Base-by-base conservation (phyloP, 2,888 invertebrate genomes). In the Dryocosmus kuriphilus region DNA sequence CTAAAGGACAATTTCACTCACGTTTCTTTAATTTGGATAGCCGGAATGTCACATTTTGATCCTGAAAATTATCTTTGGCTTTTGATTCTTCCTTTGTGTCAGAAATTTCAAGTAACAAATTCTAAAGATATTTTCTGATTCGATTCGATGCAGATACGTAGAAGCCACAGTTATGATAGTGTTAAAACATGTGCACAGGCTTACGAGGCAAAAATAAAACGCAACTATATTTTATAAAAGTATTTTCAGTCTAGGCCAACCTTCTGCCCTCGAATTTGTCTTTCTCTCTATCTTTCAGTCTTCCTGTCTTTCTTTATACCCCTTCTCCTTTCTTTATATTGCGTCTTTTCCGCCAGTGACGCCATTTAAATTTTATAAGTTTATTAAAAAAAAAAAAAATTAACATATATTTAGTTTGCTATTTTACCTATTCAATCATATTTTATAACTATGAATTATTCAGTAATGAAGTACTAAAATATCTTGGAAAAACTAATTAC, bases 231-330 rank as follows among this genome's bases (percentile, higher is more conserved):
- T 88, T 87, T 85, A 86, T 83, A 79, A 85, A 88, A 85, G 88
- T 91, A 90, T 90, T 90, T 90, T 90, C 87, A 89, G 90, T 86
- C 87, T 86, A 87, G 87, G 85, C 85, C 88, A 89, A 89, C 88
- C 89, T 90, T 90, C 89, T 85, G 83, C 77, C 80, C 85, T 85
- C 81, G 79, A 74, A 82, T 78, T 75, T 80, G 78, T 77, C 80
- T 76, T 79, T 80, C 79, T 74, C 71, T 60, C 78, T 24, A 71
- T 51, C 63, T 74, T 62, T 57, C 74, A 76, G 77, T 82, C 81
- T 81, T 62, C 83, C 80, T 82, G 82, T 86, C 77, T 83, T 67
- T 30, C 8, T 30, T 61, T 57, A 6, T 7, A 61, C 63, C 35
- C 55, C 55, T 16, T 22, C 22, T 9, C 35, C 55, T 74, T 35